Conservation (phyloP, 1,140 invertebrate species). For the Drosophila lini region DNA sequence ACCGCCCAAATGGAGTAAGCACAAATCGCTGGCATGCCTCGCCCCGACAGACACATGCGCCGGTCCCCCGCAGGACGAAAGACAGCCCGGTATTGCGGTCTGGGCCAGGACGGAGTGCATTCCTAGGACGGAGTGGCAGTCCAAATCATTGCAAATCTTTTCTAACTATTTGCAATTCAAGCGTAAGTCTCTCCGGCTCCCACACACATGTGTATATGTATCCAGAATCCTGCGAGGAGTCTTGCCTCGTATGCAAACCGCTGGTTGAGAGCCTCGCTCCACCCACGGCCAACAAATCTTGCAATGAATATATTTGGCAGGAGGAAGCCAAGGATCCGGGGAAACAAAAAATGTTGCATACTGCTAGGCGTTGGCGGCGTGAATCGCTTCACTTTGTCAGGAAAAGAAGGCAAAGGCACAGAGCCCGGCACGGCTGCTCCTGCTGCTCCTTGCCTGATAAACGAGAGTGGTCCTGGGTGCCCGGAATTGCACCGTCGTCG, state of each 20-base stretch:
- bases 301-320: conserved; percentile 79
- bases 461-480: conserved; percentile 60
- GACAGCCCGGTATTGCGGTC: conserved; percentile 45
- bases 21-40: conserved; percentile 72
- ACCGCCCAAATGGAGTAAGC: conserved; percentile 79
- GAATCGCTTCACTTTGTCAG: conserved; percentile 62
- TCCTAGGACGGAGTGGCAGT: conserved; percentile 48
- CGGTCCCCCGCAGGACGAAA: conserved; percentile 48
- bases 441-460: conserved; percentile 59
- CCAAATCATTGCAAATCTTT: conserved; percentile 78
- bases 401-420: conserved; percentile 13
- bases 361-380: conserved; percentile 75
- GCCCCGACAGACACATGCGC: conserved; percentile 51
- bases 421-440: conserved; percentile 17
- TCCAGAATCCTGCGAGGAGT: conserved; percentile 11
- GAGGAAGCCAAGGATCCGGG: conserved; percentile 24
- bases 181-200: conserved; percentile 66
- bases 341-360: conserved; percentile 47
- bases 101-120: conserved; percentile 50
- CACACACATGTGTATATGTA: conserved; percentile 11
- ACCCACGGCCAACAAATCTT: conserved; percentile 64
- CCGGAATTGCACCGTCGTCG: conserved; percentile 20
- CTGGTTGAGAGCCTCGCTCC: conserved; percentile 18
- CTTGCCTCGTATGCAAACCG: conserved; percentile 67
- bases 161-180: conserved; percentile 82